Conservation (phyloP, 2,888 invertebrate species). For the Calameuta pallipes region DNA sequence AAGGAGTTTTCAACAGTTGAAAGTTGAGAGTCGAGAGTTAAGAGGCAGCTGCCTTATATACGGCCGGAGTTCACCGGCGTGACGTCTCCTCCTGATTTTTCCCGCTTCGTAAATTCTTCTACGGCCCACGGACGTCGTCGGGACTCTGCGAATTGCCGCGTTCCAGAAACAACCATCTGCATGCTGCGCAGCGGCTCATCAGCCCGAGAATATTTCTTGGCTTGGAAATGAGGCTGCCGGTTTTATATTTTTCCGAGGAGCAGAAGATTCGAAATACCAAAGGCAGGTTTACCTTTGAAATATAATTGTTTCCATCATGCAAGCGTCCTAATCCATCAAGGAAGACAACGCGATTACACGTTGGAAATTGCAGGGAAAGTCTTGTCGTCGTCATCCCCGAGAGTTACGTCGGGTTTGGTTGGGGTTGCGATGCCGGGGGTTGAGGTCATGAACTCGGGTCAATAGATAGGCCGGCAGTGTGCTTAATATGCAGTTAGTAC, state of each 20-base stretch:
- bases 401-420: constrained; percentile 1
- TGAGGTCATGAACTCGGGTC: constrained; percentile 28
- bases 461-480: constrained; percentile 34
- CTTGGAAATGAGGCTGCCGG: background rate
- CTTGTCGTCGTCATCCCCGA: constrained; percentile 32
- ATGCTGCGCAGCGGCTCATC: background rate
- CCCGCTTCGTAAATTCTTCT: background rate
- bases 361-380: constrained; percentile 33
- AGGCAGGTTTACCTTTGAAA: constrained; percentile 8
- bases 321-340: constrained; percentile 45
- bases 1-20: background rate
- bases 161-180: background rate
- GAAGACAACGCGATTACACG: constrained; percentile 48
- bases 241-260: background rate
- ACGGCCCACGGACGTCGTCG: background rate
- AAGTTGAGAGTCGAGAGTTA: background rate
- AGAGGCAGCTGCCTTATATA: background rate
- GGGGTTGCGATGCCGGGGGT: background rate
- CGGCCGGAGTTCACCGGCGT: background rate
- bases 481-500: constrained; percentile 52
- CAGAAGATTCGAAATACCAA: background rate
- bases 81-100: background rate
- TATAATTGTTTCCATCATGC: constrained; percentile 37
- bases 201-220: background rate
- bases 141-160: background rate